Conservation (phyloP, 2,113 vertebrate species). For the Tor tambroides region DNA sequence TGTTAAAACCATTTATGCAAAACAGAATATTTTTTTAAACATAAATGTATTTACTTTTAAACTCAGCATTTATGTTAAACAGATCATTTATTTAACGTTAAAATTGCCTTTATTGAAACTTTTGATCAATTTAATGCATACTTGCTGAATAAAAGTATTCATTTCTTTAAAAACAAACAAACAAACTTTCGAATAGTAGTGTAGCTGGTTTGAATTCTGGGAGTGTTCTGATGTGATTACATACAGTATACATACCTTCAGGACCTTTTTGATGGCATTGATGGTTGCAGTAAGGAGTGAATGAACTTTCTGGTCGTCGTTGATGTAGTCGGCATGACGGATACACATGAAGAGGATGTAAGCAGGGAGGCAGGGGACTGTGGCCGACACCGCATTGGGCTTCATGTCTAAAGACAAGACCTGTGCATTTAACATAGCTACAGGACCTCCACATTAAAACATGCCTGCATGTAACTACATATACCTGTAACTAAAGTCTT, state of each 20-base stretch:
- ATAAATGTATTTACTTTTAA: no score
- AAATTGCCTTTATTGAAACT: not conserved
- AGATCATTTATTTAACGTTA: not conserved
- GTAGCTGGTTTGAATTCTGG: no score
- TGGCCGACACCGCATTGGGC: slow-evolving; percentile 79
- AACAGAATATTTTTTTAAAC: no score
- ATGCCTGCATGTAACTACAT: not conserved
- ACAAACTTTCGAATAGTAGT: not conserved
- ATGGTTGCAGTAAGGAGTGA: slow-evolving; percentile 92
- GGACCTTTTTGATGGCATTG: slow-evolving; percentile 90
- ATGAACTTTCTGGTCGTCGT: slow-evolving; percentile 91
- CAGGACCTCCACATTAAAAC: not conserved
- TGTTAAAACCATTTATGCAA: no score
- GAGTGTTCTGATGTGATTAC: not conserved
- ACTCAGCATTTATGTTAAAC: no score
- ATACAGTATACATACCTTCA: slow-evolving; percentile 81
- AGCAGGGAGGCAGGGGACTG: slow-evolving; percentile 91
- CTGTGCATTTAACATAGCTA: not conserved
- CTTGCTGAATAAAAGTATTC: not conserved
- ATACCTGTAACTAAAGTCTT: slow-evolving; percentile 86
- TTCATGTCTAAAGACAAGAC: slow-evolving; percentile 80
- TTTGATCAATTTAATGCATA: not conserved
- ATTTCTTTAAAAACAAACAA: not conserved
- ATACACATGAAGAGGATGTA: slow-evolving; percentile 98
- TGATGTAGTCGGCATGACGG: slow-evolving; percentile 90